Percentiles rank a stretch among this genome's conserved stretches.
phyloP scores from a whole-genome alignment of 2,797 vertebrate genomes.

The Choloepus didactylus region DNA sequence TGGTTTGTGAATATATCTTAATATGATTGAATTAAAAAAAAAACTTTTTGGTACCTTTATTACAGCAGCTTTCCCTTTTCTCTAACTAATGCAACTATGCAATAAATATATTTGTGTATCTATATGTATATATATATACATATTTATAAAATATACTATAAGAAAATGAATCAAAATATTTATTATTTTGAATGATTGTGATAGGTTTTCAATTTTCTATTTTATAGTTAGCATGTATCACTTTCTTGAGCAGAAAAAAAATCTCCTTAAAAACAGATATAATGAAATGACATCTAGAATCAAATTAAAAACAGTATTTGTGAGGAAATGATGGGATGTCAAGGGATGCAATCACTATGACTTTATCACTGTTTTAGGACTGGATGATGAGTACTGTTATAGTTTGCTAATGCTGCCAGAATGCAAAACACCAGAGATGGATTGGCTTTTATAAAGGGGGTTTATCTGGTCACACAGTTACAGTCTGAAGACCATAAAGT shows the following conservation, averaged over 20 bases:
- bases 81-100: neutral
- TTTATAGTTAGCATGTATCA: neutral
- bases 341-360: neutral
- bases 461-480: too few relatives aligned
- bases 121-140: neutral
- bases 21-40: too few relatives aligned
- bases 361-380: neutral
- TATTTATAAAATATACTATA: neutral
- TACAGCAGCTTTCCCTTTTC: neutral
- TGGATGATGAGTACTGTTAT: neutral
- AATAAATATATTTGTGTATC: neutral
- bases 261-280: neutral
- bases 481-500: too few relatives aligned
- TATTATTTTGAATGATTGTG: slow-evolving; percentile 16
- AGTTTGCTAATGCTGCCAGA: too few relatives aligned
- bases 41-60: neutral
- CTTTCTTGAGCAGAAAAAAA: neutral
- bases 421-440: too few relatives aligned
- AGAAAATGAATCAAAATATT: neutral
- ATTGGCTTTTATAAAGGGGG: too few relatives aligned
- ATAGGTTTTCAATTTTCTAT: neutral
- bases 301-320: neutral
- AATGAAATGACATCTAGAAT: neutral
- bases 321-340: neutral
- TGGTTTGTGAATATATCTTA: too few relatives aligned